A percentile compares a stretch with the other conserved stretches of the same genome.
phyloP scores from a whole-genome alignment of 2,888 invertebrate genomes.

The Drosophila phalerata region DNA sequence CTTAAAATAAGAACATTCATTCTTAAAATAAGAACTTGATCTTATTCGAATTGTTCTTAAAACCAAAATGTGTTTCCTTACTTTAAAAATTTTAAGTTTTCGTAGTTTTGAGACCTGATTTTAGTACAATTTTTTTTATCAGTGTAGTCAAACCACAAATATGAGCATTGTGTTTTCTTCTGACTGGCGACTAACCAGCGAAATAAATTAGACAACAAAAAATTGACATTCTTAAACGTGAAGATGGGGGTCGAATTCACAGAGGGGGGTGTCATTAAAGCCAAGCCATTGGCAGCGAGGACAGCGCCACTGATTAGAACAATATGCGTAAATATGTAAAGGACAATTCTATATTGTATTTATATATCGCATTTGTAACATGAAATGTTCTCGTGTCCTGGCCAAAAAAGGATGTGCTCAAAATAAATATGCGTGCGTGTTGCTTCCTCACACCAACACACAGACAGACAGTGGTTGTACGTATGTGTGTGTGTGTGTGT shows the following conservation, averaged over 20 bases:
- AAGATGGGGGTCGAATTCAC: conserved; percentile 1
- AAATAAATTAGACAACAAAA: conserved; percentile 78
- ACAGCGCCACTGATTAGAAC: conserved; percentile 68
- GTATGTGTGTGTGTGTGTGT: conserved; percentile 19
- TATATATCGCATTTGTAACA: conserved; percentile 66
- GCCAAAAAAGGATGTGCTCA: conserved; percentile 73
- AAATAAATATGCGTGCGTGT: conserved; percentile 81
- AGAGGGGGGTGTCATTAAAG: conserved; percentile 55
- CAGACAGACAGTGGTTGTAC: conserved; percentile 24
- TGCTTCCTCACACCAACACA: conserved; percentile 68
- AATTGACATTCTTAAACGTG: conserved; percentile 65
- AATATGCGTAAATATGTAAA: conserved; percentile 75
- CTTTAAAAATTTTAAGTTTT: no score
- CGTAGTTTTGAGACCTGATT: no score
- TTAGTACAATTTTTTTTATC: no score
- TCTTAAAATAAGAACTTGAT: no score
- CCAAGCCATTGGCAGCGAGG: conserved; percentile 41
- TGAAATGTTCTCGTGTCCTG: conserved; percentile 29
- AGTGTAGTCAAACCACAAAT: conserved; percentile 52
- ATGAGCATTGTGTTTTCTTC: conserved; percentile 41
- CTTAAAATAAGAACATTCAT: no score
- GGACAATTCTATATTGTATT: conserved; percentile 60
- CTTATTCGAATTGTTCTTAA: no score
- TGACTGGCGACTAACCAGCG: conserved; percentile 43
- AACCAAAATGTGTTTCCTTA: no score